A percentile compares a stretch with the other conserved stretches of the same genome.
Conservation (phyloP, 2,113 vertebrate species). For the Odocoileus virginianus region DNA sequence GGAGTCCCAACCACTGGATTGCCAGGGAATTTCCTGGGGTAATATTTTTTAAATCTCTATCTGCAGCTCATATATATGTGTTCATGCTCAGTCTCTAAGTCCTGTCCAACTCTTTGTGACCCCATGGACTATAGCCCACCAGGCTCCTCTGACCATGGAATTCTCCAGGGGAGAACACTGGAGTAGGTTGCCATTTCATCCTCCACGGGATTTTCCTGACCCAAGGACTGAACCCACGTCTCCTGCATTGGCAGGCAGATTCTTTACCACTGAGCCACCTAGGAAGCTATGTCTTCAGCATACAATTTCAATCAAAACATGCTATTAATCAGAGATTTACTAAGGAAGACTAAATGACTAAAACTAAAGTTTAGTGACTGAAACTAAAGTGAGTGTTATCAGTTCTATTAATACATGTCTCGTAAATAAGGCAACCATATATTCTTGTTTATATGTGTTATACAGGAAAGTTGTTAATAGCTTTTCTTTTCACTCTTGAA, state of each 20-base stretch:
- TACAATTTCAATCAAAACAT: not conserved
- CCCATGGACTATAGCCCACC: not conserved
- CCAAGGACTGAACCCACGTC: not conserved
- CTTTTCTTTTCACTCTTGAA: not conserved
- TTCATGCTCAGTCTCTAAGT: not conserved
- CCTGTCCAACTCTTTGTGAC: not conserved
- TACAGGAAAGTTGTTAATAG: not conserved
- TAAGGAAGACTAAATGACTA: not conserved
- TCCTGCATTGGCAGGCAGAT: not conserved
- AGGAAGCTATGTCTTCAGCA: not conserved
- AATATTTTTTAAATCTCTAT: not conserved
- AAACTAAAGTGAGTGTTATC: not conserved
- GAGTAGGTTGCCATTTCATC: not conserved
- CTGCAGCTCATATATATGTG: not conserved
- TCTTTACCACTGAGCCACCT: not conserved
- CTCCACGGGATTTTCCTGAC: not conserved
- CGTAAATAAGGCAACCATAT: not conserved
- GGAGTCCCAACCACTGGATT: not conserved
- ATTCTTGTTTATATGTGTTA: not conserved
- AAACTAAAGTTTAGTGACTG: not conserved
- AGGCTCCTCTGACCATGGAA: not conserved
- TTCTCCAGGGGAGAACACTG: not conserved
- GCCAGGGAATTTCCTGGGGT: not conserved
- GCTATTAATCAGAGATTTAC: not conserved
- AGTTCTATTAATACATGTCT: not conserved